Percentiles rank a stretch among this genome's conserved stretches.
Conservation (phyloP, 2,888 invertebrate species). For the Abrostola tripartita region DNA sequence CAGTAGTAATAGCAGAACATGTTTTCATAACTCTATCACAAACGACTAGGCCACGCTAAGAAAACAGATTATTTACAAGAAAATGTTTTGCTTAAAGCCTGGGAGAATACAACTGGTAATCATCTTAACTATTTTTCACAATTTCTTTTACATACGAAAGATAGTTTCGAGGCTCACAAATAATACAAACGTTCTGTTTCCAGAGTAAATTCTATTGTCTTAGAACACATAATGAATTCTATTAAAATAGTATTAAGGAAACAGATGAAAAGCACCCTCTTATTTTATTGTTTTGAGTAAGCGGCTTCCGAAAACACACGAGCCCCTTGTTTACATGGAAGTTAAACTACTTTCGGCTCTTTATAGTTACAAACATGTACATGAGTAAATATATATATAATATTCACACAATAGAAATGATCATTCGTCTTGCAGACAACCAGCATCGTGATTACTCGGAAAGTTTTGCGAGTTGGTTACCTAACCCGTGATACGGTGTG, state of each 20-base stretch:
- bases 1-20: too few species aligned
- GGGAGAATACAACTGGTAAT: too few species aligned
- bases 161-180: background rate
- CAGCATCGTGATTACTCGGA: constrained; percentile 4
- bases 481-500: constrained; percentile 5
- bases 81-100: too few species aligned
- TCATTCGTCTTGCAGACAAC: constrained; percentile 11
- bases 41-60: too few species aligned
- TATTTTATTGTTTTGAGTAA: constrained; percentile 15
- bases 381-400: constrained; percentile 7
- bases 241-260: constrained; percentile 14
- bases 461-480: constrained; percentile 8
- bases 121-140: too few species aligned
- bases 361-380: constrained; percentile 7
- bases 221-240: constrained; percentile 28
- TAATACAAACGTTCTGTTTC: constrained; percentile 4
- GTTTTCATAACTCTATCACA: too few species aligned
- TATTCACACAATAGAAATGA: constrained; percentile 12
- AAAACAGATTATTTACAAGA: too few species aligned
- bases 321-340: constrained; percentile 2
- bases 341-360: constrained; percentile 6
- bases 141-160: background rate
- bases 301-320: background rate
- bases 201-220: constrained; percentile 29
- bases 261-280: constrained; percentile 25